A percentile compares a stretch with the other conserved stretches of the same genome.
Conservation (phyloP, 2,797 vertebrate genomes). For the Trematomus bernacchii region DNA sequence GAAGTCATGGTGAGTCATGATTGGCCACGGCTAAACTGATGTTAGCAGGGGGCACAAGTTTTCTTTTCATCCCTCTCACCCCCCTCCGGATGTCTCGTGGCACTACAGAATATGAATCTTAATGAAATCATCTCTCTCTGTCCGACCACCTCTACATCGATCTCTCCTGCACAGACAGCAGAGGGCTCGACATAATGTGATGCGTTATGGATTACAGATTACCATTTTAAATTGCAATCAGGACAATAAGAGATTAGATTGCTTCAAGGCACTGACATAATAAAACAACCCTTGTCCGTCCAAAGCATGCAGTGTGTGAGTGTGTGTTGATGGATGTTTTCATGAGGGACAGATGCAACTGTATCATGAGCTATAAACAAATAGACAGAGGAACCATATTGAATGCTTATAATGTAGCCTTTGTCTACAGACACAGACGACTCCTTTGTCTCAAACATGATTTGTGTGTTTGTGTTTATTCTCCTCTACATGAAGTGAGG, state of each 20-base stretch:
- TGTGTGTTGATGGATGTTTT: conserved; percentile 10
- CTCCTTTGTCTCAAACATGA: conserved; percentile 27
- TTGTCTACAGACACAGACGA: conserved; percentile 38
- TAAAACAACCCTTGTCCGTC: conserved; percentile 41
- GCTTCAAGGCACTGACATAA: conserved; percentile 41
- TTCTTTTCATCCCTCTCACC: conserved; percentile 1
- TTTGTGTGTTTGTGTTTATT: conserved; percentile 23
- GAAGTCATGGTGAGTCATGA: conserved; percentile 51
- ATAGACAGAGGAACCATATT: conserved; percentile 25
- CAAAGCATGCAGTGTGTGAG: neutral
- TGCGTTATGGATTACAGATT: conserved; percentile 69
- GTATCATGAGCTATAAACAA: conserved; percentile 20
- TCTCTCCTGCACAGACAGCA: conserved; percentile 40
- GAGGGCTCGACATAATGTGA: conserved; percentile 57
- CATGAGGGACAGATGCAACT: conserved; percentile 23
- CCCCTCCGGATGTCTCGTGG: conserved; percentile 32
- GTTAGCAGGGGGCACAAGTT: neutral
- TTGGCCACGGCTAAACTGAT: conserved; percentile 13
- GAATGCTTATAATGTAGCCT: conserved; percentile 35
- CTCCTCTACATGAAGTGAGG: conserved; percentile 17
- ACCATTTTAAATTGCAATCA: conserved; percentile 70
- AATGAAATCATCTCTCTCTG: conserved; percentile 67
- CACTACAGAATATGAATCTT: conserved; percentile 53
- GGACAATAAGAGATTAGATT: conserved; percentile 49
- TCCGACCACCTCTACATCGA: conserved; percentile 58